Conservation (phyloP, 2,113 vertebrate genomes). For the Stigmatopora argus region DNA sequence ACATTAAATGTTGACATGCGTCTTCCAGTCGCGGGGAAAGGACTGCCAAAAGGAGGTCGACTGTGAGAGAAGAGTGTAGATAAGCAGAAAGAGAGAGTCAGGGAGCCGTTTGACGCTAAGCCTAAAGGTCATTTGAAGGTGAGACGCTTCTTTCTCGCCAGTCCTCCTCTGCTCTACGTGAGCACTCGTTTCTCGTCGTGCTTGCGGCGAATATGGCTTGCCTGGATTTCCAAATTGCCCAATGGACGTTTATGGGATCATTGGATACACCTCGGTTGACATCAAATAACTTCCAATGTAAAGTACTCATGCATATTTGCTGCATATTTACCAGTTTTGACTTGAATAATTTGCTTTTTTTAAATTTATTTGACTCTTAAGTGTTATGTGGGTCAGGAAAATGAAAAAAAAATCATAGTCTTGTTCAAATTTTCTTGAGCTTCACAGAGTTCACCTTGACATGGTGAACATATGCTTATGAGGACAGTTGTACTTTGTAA, state of each 20-base stretch:
- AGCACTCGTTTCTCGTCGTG: slow-evolving; percentile 7
- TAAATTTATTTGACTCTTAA: no score
- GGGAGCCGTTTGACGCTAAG: slow-evolving; percentile 24
- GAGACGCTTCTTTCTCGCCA: slow-evolving; percentile 32
- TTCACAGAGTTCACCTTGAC: slow-evolving; percentile 22
- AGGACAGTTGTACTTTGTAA: slow-evolving; percentile 37
- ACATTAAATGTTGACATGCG: slow-evolving; percentile 1
- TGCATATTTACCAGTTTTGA: no score
- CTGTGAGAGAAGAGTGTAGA: slow-evolving; percentile 26
- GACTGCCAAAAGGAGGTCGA: slow-evolving; percentile 4
- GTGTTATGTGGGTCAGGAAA: neutral
- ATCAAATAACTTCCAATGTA: no score
- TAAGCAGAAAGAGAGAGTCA: slow-evolving; percentile 25
- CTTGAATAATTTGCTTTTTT: no score
- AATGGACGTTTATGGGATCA: slow-evolving; percentile 4
- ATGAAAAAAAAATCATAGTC: neutral
- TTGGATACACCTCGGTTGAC: neutral
- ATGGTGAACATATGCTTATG: slow-evolving; percentile 32
- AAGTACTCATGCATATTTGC: no score
- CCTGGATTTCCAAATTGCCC: slow-evolving; percentile 1
- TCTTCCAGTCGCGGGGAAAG: slow-evolving; percentile 10
- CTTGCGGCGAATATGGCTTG: neutral
- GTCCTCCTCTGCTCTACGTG: slow-evolving; percentile 12
- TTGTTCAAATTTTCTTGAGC: neutral
- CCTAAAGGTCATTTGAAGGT: slow-evolving; percentile 66